These are phyloP conservation scores for Melitaea cinxia DNA, from an alignment of 1,140 invertebrate genomes.

Conservation along the genomic window DNA sequence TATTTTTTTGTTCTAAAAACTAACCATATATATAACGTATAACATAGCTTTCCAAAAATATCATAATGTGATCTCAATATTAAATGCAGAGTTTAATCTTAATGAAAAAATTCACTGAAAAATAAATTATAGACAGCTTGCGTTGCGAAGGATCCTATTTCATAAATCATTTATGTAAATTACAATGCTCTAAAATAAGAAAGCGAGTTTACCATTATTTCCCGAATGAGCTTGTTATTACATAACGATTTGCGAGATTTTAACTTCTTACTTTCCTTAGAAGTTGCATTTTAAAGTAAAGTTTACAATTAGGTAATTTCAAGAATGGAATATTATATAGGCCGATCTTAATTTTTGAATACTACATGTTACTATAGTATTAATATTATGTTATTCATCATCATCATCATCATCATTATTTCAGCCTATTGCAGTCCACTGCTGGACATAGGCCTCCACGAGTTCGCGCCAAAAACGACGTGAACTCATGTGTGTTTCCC, in stretches of 20 bases:
- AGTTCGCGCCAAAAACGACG: too few relatives aligned
- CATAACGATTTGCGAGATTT: slow-evolving; percentile 49
- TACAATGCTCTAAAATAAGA: slow-evolving; percentile 57
- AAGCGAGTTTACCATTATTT: slow-evolving; percentile 44
- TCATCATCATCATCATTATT: too few relatives aligned
- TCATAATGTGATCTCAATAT: slow-evolving; percentile 2
- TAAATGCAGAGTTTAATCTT: not conserved
- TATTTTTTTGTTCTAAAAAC: too few relatives aligned
- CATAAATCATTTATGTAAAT: slow-evolving; percentile 64
- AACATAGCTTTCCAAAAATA: not conserved
- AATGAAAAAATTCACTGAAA: not conserved
- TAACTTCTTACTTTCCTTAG: slow-evolving; percentile 47
- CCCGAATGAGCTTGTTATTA: slow-evolving; percentile 45
- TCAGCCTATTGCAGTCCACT: too few relatives aligned
- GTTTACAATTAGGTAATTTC: too few relatives aligned
- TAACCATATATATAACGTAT: not conserved
- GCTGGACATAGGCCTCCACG: too few relatives aligned
- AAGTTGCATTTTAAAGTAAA: too few relatives aligned
- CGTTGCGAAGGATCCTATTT: slow-evolving; percentile 9
- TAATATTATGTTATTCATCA: too few relatives aligned
- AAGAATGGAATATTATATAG: too few relatives aligned
- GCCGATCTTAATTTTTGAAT: too few relatives aligned
- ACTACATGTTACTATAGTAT: too few relatives aligned
- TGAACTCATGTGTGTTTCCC: too few relatives aligned
- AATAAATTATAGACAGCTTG: slow-evolving; percentile 2